Base-by-base conservation (phyloP, 2,888 invertebrate genomes). In the Anthophora plumipes region DNA sequence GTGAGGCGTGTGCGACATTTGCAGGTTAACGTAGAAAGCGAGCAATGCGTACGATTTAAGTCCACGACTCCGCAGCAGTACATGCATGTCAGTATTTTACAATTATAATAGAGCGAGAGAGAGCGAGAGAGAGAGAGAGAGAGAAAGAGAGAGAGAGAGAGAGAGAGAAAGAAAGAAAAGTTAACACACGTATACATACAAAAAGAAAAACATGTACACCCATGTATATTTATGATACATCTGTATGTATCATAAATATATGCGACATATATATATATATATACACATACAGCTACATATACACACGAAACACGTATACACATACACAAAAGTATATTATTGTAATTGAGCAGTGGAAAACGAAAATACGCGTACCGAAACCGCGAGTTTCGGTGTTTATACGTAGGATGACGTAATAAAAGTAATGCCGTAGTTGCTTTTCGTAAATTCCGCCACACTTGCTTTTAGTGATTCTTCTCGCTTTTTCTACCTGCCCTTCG, bases 21-120 rank as follows among this genome's bases (percentile, higher is more conserved):
- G 68, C 50, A 52, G 48, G 43, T 74, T 73, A n/a, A 25, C 48
- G 50, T 74, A 60, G 25, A 48, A 59, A n/a, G 41, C 67, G 46
- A 70, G 68, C 41, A 64, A 64, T 64, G 72, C 72, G 71, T 55
- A 82, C 82, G 74, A 68, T 67, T 77, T 84, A 73, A 84, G 77
- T 80, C n/a, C 69, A 77, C 75, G 77, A 82, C 63, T 85, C 63
- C 68, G 82, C 75, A 86, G 82, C 75, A 67, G 54, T 84, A 86
- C 85, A 77, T 83, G 85, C 86, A 86, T 87, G 85, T 83, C 86
- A 86, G 87, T 86, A 86, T 86, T 86, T 87, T 87, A 87, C 81
- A 83, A 76, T 79, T 85, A 87, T 77, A 75, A 83, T 87, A 86
- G 41, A 68, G 43, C 31, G 41, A 63, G 70, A 61, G 66, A 60